These are phyloP conservation scores for Drosophila melanosoma DNA, from an alignment of 2,888 invertebrate species.

Conservation along the genomic window DNA sequence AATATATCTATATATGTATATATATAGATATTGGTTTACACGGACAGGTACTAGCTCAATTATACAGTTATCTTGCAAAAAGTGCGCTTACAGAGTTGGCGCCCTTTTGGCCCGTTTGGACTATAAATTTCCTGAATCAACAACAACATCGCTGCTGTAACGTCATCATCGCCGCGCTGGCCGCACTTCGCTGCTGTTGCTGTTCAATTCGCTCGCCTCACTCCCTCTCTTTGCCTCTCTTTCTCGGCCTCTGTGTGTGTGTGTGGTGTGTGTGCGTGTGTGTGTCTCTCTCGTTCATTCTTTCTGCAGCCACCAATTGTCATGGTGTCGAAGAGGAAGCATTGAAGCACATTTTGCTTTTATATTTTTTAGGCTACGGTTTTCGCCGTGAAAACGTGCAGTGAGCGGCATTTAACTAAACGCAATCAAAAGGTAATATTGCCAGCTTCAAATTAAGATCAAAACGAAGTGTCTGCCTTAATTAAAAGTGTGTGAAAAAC, in stretches of 20 bases:
- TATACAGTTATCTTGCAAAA: constrained; percentile 11
- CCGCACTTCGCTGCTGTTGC: constrained; percentile 71
- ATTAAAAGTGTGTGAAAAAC: constrained; percentile 72
- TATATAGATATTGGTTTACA: constrained; percentile 13
- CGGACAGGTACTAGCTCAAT: constrained; percentile 15
- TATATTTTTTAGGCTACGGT: constrained; percentile 46
- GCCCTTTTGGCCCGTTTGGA: constrained; percentile 26
- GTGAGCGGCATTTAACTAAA: constrained; percentile 39
- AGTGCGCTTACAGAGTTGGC: constrained; percentile 26
- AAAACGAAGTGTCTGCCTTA: constrained; percentile 51
- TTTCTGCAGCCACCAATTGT: constrained; percentile 76
- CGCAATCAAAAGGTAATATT: constrained; percentile 58
- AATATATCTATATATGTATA: not conserved
- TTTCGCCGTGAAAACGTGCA: constrained; percentile 38
- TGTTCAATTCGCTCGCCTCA: constrained; percentile 73
- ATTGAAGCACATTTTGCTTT: constrained; percentile 72
- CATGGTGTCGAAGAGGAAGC: constrained; percentile 72
- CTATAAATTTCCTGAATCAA: constrained; percentile 19
- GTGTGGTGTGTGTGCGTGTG: not conserved
- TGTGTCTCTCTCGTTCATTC: constrained; percentile 65
- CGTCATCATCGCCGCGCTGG: constrained; percentile 58
- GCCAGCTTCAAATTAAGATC: constrained; percentile 51
- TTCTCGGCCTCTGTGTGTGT: constrained; percentile 17
- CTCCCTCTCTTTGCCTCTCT: constrained; percentile 39
- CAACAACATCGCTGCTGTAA: constrained; percentile 41